phyloP scores from a whole-genome alignment of 2,797 vertebrate genomes.

The Chrosomus eos region DNA sequence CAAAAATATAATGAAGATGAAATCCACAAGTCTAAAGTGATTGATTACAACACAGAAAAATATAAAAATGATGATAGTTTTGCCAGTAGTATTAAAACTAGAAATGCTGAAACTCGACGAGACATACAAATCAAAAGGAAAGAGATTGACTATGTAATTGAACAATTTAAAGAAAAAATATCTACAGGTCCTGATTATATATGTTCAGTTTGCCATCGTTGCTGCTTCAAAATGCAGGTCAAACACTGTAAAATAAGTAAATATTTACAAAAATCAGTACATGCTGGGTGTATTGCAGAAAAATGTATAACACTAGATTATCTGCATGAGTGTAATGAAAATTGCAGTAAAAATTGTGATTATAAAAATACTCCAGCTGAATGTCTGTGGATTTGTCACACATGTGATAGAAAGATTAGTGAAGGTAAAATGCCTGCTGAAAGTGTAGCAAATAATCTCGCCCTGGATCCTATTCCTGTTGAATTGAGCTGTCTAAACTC shows the following conservation, averaged over 20 bases:
- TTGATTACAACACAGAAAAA: no score
- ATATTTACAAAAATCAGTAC: background rate
- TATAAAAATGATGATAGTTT: background rate
- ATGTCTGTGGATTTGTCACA: constrained; percentile 47
- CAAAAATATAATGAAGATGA: no score
- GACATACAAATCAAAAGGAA: fast-evolving
- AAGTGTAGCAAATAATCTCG: constrained; percentile 3
- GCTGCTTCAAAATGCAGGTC: background rate
- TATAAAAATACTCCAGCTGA: background rate
- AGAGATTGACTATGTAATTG: background rate
- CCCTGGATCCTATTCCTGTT: background rate
- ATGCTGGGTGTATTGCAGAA: background rate
- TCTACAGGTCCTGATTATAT: no score
- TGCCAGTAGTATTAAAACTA: background rate
- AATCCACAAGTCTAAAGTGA: no score
- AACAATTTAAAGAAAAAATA: background rate
- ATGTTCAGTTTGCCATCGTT: no score
- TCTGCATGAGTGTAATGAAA: background rate
- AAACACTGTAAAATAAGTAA: background rate
- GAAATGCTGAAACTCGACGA: fast-evolving
- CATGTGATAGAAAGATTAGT: constrained; percentile 36
- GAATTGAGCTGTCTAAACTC: constrained; percentile 32
- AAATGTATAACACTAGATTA: constrained; percentile 13
- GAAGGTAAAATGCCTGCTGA: constrained; percentile 37
- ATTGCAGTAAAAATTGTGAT: background rate